Evolutionary conservation across 1,140 invertebrate genomes (phyloP), one percentile per base, ranked within the genome.

Genomic region (Paralvinella palmiformis): DNA sequence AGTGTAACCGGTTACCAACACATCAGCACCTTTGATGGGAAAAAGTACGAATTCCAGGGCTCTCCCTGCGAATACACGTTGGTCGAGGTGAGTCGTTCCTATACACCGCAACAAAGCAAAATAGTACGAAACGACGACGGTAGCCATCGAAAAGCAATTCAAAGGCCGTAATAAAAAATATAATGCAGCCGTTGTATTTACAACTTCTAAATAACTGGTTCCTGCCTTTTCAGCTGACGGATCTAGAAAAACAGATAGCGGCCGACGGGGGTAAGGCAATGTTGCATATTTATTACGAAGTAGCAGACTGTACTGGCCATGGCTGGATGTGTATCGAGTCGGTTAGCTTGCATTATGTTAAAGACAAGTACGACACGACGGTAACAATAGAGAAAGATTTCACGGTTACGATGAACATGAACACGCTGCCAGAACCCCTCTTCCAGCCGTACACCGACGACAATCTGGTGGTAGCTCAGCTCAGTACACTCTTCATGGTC

Each of bases 1-100:
- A 84, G 87, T 0, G 86, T 88, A 0, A 81, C 91, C 22, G 68
- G 68, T 24, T 48, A 58, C 15, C 41, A 66, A 24, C 63, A 68
- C 27, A 55, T 68, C 55, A 50, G 31, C 32, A 69, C 68, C 22
- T 69, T 69, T 58, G 68, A 69, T 61, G 68, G 66, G 20, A 57
- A 58, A 48, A 48, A 24, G 13, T 69, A 69, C 52, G 53, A 60
- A 36, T 63, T 68, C 41, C 50, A 62, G 35, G 56, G 58, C 6
- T 24, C 56, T n/a, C 33, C 27, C 31, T 68, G 66, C 41, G 50
- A 52, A 33, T 68, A 69, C 41, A 69, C 66, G 37, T 32, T 68
- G 17, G 63, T 68, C 17, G 55, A 69, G 55, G 64, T 66, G 44
- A 44, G 31, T 32, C 2, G 15, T 62, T 63, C 22, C 27, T 31